These are phyloP conservation scores for Zygothrica quintamaculata DNA, from an alignment of 2,888 invertebrate genomes.

Conservation along the genomic window DNA sequence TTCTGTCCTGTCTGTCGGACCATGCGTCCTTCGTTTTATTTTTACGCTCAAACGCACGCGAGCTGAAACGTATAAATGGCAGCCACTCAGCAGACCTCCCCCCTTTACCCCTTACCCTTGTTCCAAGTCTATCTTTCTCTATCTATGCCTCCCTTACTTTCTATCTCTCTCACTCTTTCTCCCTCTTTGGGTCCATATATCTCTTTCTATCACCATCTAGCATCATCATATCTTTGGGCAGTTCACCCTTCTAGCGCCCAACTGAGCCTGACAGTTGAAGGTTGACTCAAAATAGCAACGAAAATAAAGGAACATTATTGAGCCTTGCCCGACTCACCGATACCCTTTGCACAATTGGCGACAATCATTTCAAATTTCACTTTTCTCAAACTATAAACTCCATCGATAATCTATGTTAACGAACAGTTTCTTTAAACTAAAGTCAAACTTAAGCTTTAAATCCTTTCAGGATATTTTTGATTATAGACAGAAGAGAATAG, in stretches of 20 bases:
- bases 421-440: too few species aligned
- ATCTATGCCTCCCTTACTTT: background rate
- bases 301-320: rapidly evolving
- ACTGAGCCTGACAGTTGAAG: constrained; percentile 69
- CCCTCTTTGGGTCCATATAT: background rate
- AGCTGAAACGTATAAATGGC: constrained; percentile 80
- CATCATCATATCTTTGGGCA: constrained; percentile 57
- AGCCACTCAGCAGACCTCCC: constrained; percentile 53
- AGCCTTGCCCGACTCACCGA: constrained; percentile 4
- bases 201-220: constrained; percentile 47
- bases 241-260: constrained; percentile 76
- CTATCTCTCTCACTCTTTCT: background rate
- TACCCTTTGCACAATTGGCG: too few species aligned
- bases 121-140: background rate
- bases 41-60: constrained; percentile 79
- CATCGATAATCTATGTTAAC: too few species aligned
- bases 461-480: too few species aligned
- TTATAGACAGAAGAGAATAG: too few species aligned
- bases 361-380: too few species aligned
- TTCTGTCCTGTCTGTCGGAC: constrained; percentile 16
- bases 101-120: constrained; percentile 1
- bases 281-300: constrained; percentile 60
- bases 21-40: constrained; percentile 71
- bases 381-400: too few species aligned
- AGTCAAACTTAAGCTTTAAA: too few species aligned